Evolutionary conservation across 1,140 invertebrate species (phyloP), one percentile per base, ranked within the genome.

Genomic region (Saccostrea echinata): DNA sequence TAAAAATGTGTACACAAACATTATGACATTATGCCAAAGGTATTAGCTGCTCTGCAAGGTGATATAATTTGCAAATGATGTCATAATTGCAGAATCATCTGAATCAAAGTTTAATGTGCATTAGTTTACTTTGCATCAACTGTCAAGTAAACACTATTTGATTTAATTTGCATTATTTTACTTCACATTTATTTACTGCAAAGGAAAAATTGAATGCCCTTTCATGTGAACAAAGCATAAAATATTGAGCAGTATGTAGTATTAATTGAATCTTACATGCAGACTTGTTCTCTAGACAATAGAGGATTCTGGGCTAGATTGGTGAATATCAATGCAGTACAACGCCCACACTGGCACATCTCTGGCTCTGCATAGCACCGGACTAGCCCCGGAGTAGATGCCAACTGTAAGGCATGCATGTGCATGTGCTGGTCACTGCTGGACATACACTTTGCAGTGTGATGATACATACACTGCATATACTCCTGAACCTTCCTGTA

Each of bases 371-470:
- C 83, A 18, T 86, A 86, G 84, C 88, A 89, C 33, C 64, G 83
- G 30, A 89, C 55, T 82, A 89, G 53, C 24, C 51, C 61, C 21
- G 64, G 82, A 30, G 30, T 89, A 8, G 35, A n/a, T 6, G 84
- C 61, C n/a, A 86, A 24, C 1, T 30, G 51, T 3, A 52, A 52
- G 4, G 71, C 81, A 1, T 81, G 27, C 24, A 81, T 86, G 24
- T 76, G 51, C 30, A 89, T 89, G 12, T 61, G 82, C 21, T 53
- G 55, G 30, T 86, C 88, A 8, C n/a, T 35, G 64, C 84, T 64
- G 43, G 88, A 89, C 82, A 89, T 51, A 84, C 88, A 89, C 13
- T 89, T 84, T 3, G 76, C 76, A 2, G 82, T 89, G 85, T 86
- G 64, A 35, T 84, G 24, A 52, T 86, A 51, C 33, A 89, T 80